Base-by-base conservation (phyloP, 1,140 invertebrate species). In the Drosophila sp. region DNA sequence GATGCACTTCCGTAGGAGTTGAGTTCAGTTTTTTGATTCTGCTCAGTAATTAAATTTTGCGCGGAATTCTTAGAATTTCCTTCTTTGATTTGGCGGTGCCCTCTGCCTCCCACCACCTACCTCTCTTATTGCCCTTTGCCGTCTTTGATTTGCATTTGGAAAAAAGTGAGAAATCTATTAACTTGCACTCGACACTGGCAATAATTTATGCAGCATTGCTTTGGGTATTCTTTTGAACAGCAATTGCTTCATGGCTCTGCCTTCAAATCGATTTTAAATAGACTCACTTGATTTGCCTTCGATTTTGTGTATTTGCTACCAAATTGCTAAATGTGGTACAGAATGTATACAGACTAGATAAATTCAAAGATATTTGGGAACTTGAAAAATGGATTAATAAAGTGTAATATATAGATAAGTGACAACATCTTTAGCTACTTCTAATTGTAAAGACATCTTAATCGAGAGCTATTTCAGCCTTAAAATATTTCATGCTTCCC, bases 1-100 rank as follows among this genome's bases (percentile, higher is more conserved):
- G 51, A 72, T 64, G 78, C 75, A 78, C 53, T 57, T 72, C 54
- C 62, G 48, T 36, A 34, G 48, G 21, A 29, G 27, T 27, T 45
- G 29, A 32, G 53, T 61, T 59, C 13, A 8, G 45, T 9, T 57
- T 27, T 29, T 43, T 32, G 34, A 40, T 41, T 48, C 34, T 36
- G 18, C 45, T 45, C 46, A 72, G 81, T 87, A 87, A 87, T 87
- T 87, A 87, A 87, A 87, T 87, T 89, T 79, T 59, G 51, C 61
- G 61, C 56, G 58, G 57, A 78, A 76, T 87, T 87, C 83, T 59
- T 73, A 65, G 83, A 56, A 79, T 79, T 89, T 89, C 45, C 76
- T 73, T 67, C 83, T 79, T 76, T 89, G 82, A 87, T 82, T 87
- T 69, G 48, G 62, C 34, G 45, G 57, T 62, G 72, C 11, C 9